These are phyloP conservation scores for Melierax canorus DNA, from an alignment of 2,113 vertebrate species.

Conservation along the genomic window DNA sequence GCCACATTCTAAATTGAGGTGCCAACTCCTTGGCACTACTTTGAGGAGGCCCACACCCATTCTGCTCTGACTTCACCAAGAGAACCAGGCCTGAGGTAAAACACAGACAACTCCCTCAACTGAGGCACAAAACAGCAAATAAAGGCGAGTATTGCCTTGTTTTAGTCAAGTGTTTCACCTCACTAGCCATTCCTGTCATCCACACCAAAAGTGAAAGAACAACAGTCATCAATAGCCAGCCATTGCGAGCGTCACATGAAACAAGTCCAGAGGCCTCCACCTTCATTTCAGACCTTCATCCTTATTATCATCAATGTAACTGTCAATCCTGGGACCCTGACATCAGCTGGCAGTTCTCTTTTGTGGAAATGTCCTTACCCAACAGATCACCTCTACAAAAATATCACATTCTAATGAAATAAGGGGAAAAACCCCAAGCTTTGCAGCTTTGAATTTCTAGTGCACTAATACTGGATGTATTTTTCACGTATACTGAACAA, in stretches of 20 bases:
- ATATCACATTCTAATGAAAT: not conserved
- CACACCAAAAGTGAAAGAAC: not conserved
- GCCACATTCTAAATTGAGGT: not conserved
- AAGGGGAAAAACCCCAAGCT: not conserved
- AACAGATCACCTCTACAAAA: not conserved
- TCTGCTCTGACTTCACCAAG: not conserved
- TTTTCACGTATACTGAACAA: not conserved
- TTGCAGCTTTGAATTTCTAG: not conserved
- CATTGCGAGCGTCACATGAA: fast-evolving
- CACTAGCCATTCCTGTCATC: not conserved
- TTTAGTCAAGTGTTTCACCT: not conserved
- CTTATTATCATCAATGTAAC: not conserved
- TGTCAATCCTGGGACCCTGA: not conserved
- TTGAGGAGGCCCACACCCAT: not conserved
- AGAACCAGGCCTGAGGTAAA: not conserved
- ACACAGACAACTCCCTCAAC: not conserved
- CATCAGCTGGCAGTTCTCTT: not conserved
- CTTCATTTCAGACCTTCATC: not conserved
- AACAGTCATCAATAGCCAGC: not conserved
- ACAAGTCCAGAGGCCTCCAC: not conserved
- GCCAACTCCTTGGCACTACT: not conserved
- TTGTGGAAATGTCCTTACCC: not conserved
- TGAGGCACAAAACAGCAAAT: not conserved
- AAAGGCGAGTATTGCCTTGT: not conserved
- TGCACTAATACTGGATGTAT: not conserved